phyloP scores from a whole-genome alignment of 2,888 invertebrate species.

The Oeneis ivallda region DNA sequence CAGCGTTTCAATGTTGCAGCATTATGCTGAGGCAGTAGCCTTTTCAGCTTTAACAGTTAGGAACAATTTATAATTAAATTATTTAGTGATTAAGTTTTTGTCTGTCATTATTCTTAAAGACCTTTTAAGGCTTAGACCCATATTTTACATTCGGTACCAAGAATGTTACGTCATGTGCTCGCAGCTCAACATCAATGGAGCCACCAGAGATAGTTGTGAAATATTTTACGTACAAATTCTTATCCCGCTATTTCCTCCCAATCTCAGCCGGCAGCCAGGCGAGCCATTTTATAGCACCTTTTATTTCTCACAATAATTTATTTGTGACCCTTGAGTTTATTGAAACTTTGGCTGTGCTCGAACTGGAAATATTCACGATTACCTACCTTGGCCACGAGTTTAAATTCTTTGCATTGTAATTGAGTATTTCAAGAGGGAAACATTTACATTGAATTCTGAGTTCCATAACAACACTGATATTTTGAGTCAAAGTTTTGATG shows the following conservation, averaged over 20 bases:
- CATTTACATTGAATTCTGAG: constrained; percentile 1
- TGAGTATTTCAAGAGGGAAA: not conserved
- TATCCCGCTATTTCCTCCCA: constrained; percentile 1
- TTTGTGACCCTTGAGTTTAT: constrained; percentile 21
- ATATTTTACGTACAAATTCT: not conserved
- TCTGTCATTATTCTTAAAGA: too few species aligned
- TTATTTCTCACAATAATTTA: constrained; percentile 18
- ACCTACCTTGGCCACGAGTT: not conserved
- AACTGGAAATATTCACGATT: constrained; percentile 27
- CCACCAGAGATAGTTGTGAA: not conserved
- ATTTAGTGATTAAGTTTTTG: too few species aligned
- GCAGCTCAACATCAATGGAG: not conserved
- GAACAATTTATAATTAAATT: too few species aligned
- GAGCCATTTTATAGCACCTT: constrained; percentile 17
- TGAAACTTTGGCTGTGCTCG: constrained; percentile 24
- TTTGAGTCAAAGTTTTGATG: too few species aligned
- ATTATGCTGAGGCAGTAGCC: too few species aligned
- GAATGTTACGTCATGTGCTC: not conserved
- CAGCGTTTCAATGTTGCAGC: too few species aligned
- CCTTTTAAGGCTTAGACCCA: not conserved
- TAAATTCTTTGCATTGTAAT: not conserved
- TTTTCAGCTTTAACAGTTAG: too few species aligned
- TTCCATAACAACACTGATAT: not conserved
- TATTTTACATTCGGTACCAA: not conserved
- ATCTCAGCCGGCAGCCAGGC: constrained; percentile 12